Evolutionary conservation across 2,888 invertebrate species (phyloP), one percentile per base, ranked within the genome.

Genomic region (Yponomeuta evonymella): DNA sequence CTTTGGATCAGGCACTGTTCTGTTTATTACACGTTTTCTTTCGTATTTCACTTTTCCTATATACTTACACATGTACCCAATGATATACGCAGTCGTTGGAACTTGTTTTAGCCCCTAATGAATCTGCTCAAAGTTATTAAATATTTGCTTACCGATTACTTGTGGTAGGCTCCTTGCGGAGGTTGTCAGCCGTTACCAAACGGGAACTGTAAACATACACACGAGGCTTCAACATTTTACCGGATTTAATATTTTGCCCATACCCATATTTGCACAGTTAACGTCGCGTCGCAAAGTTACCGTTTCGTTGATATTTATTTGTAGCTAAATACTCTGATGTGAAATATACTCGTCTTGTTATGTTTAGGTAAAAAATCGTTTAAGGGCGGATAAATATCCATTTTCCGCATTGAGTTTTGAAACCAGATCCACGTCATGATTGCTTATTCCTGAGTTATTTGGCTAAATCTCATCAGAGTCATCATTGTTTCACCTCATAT

Each of bases 201-300:
- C 77, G 75, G 73, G 74, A 76, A 63, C 76, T 76, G 76, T 76
- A 79, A 80, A 80, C 78, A 79, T 79, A 80, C 80, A 77, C 76
- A 77, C 76, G 78, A 77, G 79, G 78, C 76, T 81, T 79, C 71
- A 78, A 76, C 78, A 78, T 79, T 82, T 83, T 82, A 75, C 76
- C 76, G 80, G 76, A 83, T 83, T 82, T 79, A 82, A 85, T 86
- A 82, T 82, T 83, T 81, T 76, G 76, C 78, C 77, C 80, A 79
- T 83, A 83, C 85, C 82, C 82, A 78, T 83, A 80, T 84, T 82
- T 82, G 79, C 83, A 78, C 79, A 79, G 80, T 76, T 78, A 76
- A 77, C 77, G 76, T 76, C 78, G 75, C 79, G 72, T 69, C 58
- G 63, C 48, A 68, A 67, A 68, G 43, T 70, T 70, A 67, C 30